Base-by-base conservation (phyloP, 1,140 invertebrate genomes). In the Acromyrmex charruanus region DNA sequence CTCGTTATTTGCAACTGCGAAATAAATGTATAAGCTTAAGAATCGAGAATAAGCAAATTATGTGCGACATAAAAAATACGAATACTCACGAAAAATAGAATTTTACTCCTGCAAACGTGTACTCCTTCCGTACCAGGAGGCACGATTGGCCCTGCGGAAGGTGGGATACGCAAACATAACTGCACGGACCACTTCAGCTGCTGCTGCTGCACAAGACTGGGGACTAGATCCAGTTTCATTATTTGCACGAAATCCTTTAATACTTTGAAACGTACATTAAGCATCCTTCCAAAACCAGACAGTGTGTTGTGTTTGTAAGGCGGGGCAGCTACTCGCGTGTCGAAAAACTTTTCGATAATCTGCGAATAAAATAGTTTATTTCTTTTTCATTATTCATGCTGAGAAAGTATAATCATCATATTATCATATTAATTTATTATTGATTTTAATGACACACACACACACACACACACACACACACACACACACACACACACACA, bases 221-320 rank as follows among this genome's bases (percentile, higher is more conserved):
- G 97, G 69, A 97, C 96, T 91, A 99, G 92, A 92, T 99, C 98
- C 25, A 98, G 93, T 88, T 97, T 96, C 97, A 99, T 98, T 79
- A 99, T 98, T 95, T 98, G 97, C 82, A 99, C 97, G 92, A 99
- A 98, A 94, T 99, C 98, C 93, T 98, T 98, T 5, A 99, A 96
- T 25, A 99, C 98, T 89, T 97, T 97, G 6, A 96, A 96, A 12
- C 98, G 98, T 77, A 98, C 97, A 91, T 97, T 98, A 75, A 99
- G 95, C 93, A 98, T 97, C 68, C 97, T 96, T 75, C 97, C 97
- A 95, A 99, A 99, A 18, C 98, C 98, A 88, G 97, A 97, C 85
- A 99, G 95, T 2, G 98, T 97, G 90, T 98, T 98, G 0, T 98
- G 98, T 92, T 99, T 98, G 95, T 98, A 99, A 0, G 99, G 99